Conservation (phyloP, 2,888 invertebrate genomes). For the Apotomis turbidana region DNA sequence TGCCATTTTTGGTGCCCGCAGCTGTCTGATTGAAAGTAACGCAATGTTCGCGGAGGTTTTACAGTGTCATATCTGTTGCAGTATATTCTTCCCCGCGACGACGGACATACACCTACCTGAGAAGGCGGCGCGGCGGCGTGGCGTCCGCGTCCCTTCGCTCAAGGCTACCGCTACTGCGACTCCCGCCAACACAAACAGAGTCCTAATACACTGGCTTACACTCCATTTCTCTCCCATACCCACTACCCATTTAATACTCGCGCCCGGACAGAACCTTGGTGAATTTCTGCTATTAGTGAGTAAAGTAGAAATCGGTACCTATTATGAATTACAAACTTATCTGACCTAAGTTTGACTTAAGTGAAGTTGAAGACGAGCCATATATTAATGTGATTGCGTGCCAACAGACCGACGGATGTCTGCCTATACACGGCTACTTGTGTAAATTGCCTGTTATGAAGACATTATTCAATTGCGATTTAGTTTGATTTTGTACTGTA, state of each 20-base stretch:
- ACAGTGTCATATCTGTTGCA: constrained; percentile 11
- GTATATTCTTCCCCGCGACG: constrained; percentile 52
- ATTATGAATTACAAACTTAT: background rate
- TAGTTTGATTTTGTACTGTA: background rate
- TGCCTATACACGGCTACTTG: background rate
- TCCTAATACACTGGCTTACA: constrained; percentile 47
- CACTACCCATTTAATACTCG: constrained; percentile 55
- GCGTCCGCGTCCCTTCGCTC: constrained; percentile 75
- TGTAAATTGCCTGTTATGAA: background rate
- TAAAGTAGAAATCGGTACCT: background rate
- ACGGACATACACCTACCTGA: constrained; percentile 62
- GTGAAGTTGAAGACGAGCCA: background rate
- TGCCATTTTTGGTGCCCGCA: too few relatives aligned
- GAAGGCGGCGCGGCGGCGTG: constrained; percentile 65
- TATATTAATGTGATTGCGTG: background rate
- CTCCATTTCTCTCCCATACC: constrained; percentile 44
- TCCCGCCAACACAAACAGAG: constrained; percentile 52
- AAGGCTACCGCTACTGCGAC: constrained; percentile 58
- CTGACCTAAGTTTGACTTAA: background rate
- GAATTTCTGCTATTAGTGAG: constrained; percentile 35
- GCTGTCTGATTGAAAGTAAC: too few relatives aligned
- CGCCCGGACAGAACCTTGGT: constrained; percentile 59
- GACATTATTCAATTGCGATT: background rate
- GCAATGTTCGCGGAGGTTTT: background rate
- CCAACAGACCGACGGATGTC: background rate